Evolutionary conservation across 2,888 invertebrate species (phyloP), one percentile per base, ranked within the genome.

Genomic region (Rhagonycha lutea): DNA sequence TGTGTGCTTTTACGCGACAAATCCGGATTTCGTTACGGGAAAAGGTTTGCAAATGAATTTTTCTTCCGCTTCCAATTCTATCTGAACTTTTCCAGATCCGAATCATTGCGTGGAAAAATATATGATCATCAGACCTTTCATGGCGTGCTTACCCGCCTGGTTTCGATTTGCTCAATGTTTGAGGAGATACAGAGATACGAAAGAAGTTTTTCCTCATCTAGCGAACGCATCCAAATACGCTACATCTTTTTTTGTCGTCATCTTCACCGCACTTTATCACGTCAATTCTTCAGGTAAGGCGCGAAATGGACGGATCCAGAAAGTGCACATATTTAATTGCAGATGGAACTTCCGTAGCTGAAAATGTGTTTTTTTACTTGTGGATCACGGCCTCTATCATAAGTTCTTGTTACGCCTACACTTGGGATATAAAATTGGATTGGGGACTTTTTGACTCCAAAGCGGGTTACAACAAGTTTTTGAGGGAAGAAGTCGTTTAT

Each of bases 401-500:
- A 3, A 97, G 96, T 72, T 98, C 99, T 0, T 92, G 95, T 76
- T 99, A 99, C 88, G 96, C 98, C 0, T 97, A 98, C 87, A 94
- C 96, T 2, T 99, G 99, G 99, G 99, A 99, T 88, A 94, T 99
- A 47, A 97, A 96, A 89, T 97, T 99, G 96, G 99, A 99, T 90
- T 99, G 99, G 99, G 98, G 98, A 0, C 90, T 99, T 73, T 93
- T 99, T 84, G 98, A 98, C 85, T 92, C 93, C 73, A 95, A 95
- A 81, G 95, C 97, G 1, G 96, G 96, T 0, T 97, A 98, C 89
- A 96, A 98, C 90, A 93, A 91, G 86, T 95, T 98, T 86, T 90
- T 98, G 1, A 90, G 98, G 62, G 98, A 98, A 86, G 98, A 98
- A 90, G 95, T 98, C 75, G 98, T 98, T 10, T 98, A 98, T 86